Percentiles rank a stretch among this genome's conserved stretches.
Evolutionary conservation across 2,888 invertebrate genomes (phyloP).

Genomic region (Sipha maydis): DNA sequence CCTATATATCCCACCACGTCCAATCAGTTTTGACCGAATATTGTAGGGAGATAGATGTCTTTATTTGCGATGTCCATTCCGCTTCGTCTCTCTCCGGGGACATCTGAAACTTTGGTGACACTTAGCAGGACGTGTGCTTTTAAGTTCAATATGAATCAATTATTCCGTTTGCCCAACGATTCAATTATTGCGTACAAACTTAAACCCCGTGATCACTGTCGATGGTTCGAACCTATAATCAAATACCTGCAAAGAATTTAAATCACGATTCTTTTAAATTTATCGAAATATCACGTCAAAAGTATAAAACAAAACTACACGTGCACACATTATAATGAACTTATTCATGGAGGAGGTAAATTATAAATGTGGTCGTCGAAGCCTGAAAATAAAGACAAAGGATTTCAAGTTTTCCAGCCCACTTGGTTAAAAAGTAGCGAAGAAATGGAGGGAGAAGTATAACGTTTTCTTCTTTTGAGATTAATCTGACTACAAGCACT

Average conservation of each 20-base stretch:
- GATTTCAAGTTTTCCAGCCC: slow-evolving; percentile 58
- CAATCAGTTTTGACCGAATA: slow-evolving; percentile 54
- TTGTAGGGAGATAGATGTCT: slow-evolving; percentile 7
- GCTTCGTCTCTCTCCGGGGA: slow-evolving; percentile 39
- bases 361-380: slow-evolving; percentile 43
- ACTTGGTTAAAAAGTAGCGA: slow-evolving; percentile 59
- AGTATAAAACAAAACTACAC: neutral
- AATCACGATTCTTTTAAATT: neutral
- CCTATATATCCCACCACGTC: slow-evolving; percentile 33
- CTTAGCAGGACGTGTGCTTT: slow-evolving; percentile 48
- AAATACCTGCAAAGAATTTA: neutral
- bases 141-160: slow-evolving; percentile 59
- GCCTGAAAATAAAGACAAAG: slow-evolving; percentile 58
- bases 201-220: neutral
- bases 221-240: neutral
- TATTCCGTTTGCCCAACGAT: slow-evolving; percentile 54
- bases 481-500: slow-evolving; percentile 10
- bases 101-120: slow-evolving; percentile 57
- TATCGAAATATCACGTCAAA: neutral
- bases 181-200: slow-evolving; percentile 31
- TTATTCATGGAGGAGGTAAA: slow-evolving; percentile 13
- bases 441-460: slow-evolving; percentile 12
- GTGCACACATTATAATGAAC: slow-evolving; percentile 3
- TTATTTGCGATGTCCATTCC: slow-evolving; percentile 54
- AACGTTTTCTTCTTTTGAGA: slow-evolving; percentile 48